A percentile compares a stretch with the other conserved stretches of the same genome.
Conservation (phyloP, 1,140 invertebrate genomes). For the Eumaeus atala region DNA sequence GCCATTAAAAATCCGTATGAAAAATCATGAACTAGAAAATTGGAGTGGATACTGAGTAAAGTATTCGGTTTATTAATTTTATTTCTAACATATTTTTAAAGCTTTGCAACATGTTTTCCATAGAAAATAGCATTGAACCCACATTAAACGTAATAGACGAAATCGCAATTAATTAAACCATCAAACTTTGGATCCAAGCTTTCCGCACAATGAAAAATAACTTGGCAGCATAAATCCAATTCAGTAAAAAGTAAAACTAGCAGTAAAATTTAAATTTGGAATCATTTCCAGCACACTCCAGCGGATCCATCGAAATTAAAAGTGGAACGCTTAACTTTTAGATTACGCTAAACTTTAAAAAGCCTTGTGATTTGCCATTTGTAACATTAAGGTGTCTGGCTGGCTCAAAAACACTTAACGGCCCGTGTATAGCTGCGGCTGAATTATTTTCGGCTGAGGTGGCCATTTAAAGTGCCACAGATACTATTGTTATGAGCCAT, state of each 20-base stretch:
- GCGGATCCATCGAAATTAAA: conserved; percentile 6
- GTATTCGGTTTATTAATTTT: too few species aligned
- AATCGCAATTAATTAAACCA: too few species aligned
- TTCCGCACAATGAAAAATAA: not conserved
- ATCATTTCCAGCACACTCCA: conserved; percentile 6
- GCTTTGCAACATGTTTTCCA: too few species aligned
- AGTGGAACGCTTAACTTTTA: conserved; percentile 6
- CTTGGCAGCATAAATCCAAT: not conserved
- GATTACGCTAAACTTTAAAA: conserved; percentile 10
- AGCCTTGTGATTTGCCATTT: conserved; percentile 28
- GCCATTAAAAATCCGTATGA: too few species aligned
- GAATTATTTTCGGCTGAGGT: conserved; percentile 47
- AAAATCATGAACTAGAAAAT: too few species aligned
- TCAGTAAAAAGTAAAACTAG: not conserved
- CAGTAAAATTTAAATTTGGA: not conserved
- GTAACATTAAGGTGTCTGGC: conserved; percentile 45
- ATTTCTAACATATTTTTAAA: too few species aligned
- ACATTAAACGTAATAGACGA: too few species aligned
- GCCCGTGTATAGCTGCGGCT: conserved; percentile 47
- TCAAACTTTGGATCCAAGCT: too few species aligned
- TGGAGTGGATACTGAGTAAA: too few species aligned
- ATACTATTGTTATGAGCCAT: conserved; percentile 16
- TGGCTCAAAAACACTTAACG: conserved; percentile 56
- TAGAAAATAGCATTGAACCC: too few species aligned
- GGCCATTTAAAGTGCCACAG: conserved; percentile 35